These are phyloP conservation scores for Pollenia angustigena DNA, from an alignment of 2,888 invertebrate genomes.

Conservation along the genomic window DNA sequence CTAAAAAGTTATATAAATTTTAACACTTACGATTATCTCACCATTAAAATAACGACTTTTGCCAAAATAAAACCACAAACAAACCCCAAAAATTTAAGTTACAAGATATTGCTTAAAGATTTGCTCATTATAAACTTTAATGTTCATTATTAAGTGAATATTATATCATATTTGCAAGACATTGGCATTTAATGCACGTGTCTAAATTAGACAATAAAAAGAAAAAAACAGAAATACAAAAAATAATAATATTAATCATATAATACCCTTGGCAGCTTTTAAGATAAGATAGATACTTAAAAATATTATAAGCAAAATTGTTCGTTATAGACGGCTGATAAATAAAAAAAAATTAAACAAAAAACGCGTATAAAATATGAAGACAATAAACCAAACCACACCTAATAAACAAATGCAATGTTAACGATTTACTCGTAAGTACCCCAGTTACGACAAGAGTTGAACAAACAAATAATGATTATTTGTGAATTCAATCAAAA, in stretches of 20 bases:
- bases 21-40: neutral
- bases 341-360: conserved; percentile 6
- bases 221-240: neutral
- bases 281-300: conserved; percentile 34
- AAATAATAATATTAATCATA: neutral
- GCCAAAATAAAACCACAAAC: neutral
- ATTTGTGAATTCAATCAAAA: conserved; percentile 32
- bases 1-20: neutral
- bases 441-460: neutral
- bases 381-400: conserved; percentile 19
- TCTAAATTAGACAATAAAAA: conserved; percentile 38
- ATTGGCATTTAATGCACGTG: conserved; percentile 61
- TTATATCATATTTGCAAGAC: conserved; percentile 7
- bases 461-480: conserved; percentile 15
- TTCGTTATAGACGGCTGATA: conserved; percentile 37
- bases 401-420: conserved; percentile 44
- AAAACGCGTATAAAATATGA: neutral
- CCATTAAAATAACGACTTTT: neutral
- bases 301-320: conserved; percentile 42
- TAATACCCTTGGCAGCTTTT: conserved; percentile 25
- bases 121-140: neutral
- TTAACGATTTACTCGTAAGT: conserved; percentile 9
- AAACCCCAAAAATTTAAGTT: neutral
- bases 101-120: neutral
- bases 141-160: neutral